Base-by-base conservation (phyloP, 2,888 invertebrate species). In the Boloria euphrosyne region DNA sequence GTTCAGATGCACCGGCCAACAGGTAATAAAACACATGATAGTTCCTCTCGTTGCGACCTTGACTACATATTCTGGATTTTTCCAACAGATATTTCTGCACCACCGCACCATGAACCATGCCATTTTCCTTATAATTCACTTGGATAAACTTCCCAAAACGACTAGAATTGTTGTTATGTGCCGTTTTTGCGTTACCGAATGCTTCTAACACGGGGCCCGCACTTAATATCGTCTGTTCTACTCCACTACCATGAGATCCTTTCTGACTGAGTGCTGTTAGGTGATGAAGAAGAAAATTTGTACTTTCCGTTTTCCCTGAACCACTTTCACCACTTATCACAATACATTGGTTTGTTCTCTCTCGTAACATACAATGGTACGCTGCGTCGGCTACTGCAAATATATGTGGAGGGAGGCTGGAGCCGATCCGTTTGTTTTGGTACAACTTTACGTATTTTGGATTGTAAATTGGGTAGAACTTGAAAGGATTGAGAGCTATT, bases 11-110 rank as follows among this genome's bases (percentile, higher is more conserved):
- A 73, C 98, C 98, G 73, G 97, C 97, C 83, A 98, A 92, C 75
- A 98, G 92, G 89, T 98, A 98, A 90, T 99, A 99, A 90, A 99
- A 99, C 71, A 98, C 98, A 86, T 99, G 98, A 89, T 99, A 99
- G 91, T 98, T 99, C 80, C 98, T 93, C 90, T 99, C 98, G 82
- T 97, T 97, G 72, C 96, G 95, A 22, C 98, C 98, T 90, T 98
- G 98, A 95, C 97, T 98, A 79, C 98, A 98, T 82, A 98, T 98
- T 78, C 98, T 93, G 31, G 98, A 98, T 84, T 98, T 98, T 90
- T 99, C 98, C 83, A 99, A 85, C 47, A 99, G 94, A 90, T 98
- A 99, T 86, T 98, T 98, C 89, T 98, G 98, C 67, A 98, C 98
- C 72, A 98, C 97, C 55, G 98, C 98, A 76, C 98, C 98, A 81